Evolutionary conservation across 2,888 invertebrate genomes (phyloP), one percentile per base, ranked within the genome.

Genomic region (Tipula helvola): DNA sequence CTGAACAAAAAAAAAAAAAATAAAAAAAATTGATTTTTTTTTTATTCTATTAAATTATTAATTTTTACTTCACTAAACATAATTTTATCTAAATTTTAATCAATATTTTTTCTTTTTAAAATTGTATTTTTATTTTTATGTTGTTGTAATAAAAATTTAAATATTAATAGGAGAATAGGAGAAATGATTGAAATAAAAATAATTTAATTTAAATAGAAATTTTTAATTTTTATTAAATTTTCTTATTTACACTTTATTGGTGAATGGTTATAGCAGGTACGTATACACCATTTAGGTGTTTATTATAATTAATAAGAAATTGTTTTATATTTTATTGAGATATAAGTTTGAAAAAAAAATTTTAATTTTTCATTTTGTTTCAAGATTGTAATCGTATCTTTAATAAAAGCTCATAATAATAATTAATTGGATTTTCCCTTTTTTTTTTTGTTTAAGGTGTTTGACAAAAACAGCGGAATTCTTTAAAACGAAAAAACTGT

Each of bases 1-100:
- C 52, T 16, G 52, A n/a, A 52, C 28, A 28, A 28, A 28, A 28
- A 52, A 47, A 47, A n/a, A 16, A 57, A 28, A 28, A 28, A 28
- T n/a, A 47, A 47, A n/a, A 16, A 57, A 71, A 71, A 71, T 71
- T 71, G 71, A 71, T 28, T 71, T 71, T 57, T n/a, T 5, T 71
- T 16, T 71, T 71, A 10, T 71, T 71, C 8, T 71, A 71, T 71
- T 28, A 71, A 71, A 71, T 28, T 71, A 71, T 71, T 71, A 71
- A 71, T 71, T 71, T 71, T 71, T 71, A 71, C 71, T 71, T 71
- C 71, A 71, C 71, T 71, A 71, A 71, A 71, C 71, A 71, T 71
- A 28, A 71, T 71, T 71, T 71, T 71, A 71, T 71, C 71, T 71
- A 71, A 71, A 71, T 71, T 71, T 71, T 71, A 71, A 71, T 71